Conservation (phyloP, 2,113 vertebrate species). For the Hemiprocne comata region DNA sequence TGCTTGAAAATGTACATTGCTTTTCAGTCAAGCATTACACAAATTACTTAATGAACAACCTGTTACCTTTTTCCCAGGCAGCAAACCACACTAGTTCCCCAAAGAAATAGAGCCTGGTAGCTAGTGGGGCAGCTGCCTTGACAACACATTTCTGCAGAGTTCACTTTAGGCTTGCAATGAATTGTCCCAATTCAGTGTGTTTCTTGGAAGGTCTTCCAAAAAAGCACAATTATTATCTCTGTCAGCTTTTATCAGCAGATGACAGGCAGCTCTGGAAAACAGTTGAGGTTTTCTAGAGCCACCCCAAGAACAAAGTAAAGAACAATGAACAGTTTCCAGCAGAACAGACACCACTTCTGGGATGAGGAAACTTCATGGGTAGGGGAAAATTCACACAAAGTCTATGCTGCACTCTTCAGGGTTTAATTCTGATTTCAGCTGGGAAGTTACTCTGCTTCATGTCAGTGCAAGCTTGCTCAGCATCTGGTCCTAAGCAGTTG, state of each 20-base stretch:
- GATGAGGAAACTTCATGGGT: neutral
- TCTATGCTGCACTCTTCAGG: neutral
- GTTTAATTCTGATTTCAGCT: neutral
- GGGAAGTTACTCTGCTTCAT: neutral
- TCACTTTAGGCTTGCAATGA: neutral
- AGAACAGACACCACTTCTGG: neutral
- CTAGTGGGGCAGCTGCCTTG: neutral
- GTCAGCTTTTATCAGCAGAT: neutral
- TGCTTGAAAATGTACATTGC: neutral
- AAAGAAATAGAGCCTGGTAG: neutral
- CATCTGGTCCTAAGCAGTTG: neutral
- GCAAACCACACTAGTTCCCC: neutral
- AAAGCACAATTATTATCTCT: neutral
- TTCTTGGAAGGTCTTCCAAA: neutral
- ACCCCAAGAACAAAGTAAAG: neutral
- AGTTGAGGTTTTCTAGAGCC: neutral
- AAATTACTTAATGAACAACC: conserved; percentile 42
- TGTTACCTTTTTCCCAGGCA: conserved; percentile 14
- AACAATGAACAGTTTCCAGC: neutral
- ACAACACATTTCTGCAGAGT: neutral
- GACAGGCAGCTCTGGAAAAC: neutral
- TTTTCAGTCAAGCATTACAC: conserved; percentile 33
- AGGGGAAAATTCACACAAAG: neutral
- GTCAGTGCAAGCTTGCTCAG: neutral
- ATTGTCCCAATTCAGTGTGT: neutral